Evolutionary conservation across 2,113 vertebrate species (phyloP).

Genomic region (Misgurnus anguillicaudatus): DNA sequence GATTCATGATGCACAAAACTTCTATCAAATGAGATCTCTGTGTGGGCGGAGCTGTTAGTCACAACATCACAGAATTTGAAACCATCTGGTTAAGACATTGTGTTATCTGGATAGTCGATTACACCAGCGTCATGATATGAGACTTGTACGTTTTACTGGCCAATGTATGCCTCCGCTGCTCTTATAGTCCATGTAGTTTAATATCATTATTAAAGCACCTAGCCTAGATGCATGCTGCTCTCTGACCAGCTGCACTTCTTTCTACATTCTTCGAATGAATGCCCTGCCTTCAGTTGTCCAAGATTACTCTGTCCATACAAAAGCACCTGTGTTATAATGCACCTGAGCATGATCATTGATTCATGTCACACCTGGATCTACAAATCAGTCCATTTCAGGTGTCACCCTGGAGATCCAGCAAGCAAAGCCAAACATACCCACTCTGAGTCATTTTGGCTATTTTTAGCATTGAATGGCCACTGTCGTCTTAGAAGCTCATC

Average conservation of each 20-base stretch:
- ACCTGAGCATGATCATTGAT: constrained; percentile 37
- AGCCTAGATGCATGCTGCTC: background rate
- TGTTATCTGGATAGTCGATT: too few relatives aligned
- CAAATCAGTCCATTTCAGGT: constrained; percentile 42
- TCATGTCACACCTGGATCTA: constrained; percentile 25
- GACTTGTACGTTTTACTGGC: background rate
- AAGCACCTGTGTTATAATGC: constrained; percentile 37
- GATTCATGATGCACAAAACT: too few relatives aligned
- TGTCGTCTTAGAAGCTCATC: background rate
- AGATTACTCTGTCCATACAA: constrained; percentile 1
- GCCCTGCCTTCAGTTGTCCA: background rate
- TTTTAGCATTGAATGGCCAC: background rate
- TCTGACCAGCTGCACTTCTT: constrained; percentile 29
- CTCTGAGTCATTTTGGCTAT: background rate
- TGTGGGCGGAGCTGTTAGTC: too few relatives aligned
- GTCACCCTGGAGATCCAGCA: constrained; percentile 12
- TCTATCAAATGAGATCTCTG: too few relatives aligned
- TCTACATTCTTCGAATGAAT: background rate
- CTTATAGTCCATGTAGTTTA: background rate
- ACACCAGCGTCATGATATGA: too few relatives aligned
- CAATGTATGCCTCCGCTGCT: background rate
- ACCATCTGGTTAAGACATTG: too few relatives aligned
- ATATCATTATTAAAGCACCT: constrained; percentile 27
- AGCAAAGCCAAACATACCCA: constrained; percentile 5
- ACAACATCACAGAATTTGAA: too few relatives aligned